Evolutionary conservation across 2,888 invertebrate species (phyloP).

Genomic region (Pyrocoelia pectoralis): DNA sequence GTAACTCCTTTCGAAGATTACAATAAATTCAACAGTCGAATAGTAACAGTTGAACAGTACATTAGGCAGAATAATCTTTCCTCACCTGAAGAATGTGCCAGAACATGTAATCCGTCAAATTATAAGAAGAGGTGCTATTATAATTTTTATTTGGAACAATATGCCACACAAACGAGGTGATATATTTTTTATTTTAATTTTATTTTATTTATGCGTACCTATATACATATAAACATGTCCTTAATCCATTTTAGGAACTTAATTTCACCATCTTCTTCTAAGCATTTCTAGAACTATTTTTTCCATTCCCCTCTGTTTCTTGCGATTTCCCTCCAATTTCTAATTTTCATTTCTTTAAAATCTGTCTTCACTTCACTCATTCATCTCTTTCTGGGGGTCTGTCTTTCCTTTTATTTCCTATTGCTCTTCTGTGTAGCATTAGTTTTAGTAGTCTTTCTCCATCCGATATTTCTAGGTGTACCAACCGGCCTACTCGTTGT

Average conservation of each 20-base stretch:
- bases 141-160: constrained; percentile 87
- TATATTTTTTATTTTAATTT: constrained; percentile 67
- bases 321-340: too few relatives aligned
- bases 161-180: constrained; percentile 89
- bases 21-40: too few relatives aligned
- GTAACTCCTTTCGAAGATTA: too few relatives aligned
- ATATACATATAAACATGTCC: too few relatives aligned
- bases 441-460: not conserved
- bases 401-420: not conserved
- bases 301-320: too few relatives aligned
- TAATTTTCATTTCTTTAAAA: too few relatives aligned
- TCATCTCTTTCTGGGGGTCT: not conserved
- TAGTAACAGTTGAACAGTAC: not conserved
- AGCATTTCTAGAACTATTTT: not conserved
- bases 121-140: constrained; percentile 89
- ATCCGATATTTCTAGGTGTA: not conserved
- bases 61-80: constrained; percentile 65
- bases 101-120: constrained; percentile 86
- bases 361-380: too few relatives aligned
- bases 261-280: not conserved
- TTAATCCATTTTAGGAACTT: not conserved
- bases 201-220: too few relatives aligned
- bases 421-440: too few relatives aligned
- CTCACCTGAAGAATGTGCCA: constrained; percentile 86
- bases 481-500: constrained; percentile 4